Conservation (phyloP, 2,888 invertebrate genomes). For the Stenolophus ochropezus region DNA sequence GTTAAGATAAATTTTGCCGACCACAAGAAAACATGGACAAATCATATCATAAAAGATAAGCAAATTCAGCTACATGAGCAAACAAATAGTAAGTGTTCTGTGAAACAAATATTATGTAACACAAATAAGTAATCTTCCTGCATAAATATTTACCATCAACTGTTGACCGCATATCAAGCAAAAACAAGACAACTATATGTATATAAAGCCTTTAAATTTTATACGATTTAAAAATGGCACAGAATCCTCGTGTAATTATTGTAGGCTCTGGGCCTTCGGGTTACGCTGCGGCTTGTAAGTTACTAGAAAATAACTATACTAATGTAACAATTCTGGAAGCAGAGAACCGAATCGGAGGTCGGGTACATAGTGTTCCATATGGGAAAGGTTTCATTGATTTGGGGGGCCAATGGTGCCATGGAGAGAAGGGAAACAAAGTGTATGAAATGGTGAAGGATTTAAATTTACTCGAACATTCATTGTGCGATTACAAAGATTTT, state of each 20-base stretch:
- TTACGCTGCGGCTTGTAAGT: constrained; percentile 74
- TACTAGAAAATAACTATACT: constrained; percentile 72
- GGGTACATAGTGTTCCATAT: constrained; percentile 66
- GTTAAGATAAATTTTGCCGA: too few species aligned
- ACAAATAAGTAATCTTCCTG: too few species aligned
- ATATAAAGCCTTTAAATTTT: neutral
- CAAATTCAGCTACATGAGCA: too few species aligned
- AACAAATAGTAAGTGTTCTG: too few species aligned
- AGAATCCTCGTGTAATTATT: constrained; percentile 72
- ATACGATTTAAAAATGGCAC: constrained; percentile 1
- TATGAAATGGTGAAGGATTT: constrained; percentile 69
- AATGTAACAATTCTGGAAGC: constrained; percentile 74
- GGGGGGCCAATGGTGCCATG: constrained; percentile 72
- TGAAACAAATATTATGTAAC: too few species aligned
- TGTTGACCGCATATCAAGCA: neutral
- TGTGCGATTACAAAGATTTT: constrained; percentile 63
- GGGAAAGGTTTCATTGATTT: constrained; percentile 66
- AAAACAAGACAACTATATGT: neutral
- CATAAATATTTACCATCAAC: neutral
- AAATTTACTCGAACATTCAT: constrained; percentile 70
- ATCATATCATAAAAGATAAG: too few species aligned
- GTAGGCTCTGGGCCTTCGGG: constrained; percentile 79
- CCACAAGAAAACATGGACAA: too few species aligned
- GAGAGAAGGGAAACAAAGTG: constrained; percentile 70
- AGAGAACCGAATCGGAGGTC: constrained; percentile 70